Conservation (phyloP, 2,888 invertebrate species). For the Rotaria socialis region DNA sequence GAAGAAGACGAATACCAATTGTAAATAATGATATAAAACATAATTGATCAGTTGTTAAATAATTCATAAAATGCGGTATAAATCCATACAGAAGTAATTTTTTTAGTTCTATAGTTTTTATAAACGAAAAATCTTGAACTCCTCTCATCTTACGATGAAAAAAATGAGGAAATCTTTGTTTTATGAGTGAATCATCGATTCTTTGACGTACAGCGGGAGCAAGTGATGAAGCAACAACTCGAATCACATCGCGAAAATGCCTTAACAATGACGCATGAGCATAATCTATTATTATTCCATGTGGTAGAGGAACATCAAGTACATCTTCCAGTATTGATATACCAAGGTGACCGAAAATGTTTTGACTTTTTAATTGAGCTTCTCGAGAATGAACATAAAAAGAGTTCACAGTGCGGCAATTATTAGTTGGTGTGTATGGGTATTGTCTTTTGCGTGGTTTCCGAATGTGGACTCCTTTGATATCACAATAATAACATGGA, state of each 20-base stretch:
- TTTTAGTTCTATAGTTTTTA: neutral
- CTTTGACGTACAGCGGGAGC: neutral
- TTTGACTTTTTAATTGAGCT: neutral
- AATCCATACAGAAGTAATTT: neutral
- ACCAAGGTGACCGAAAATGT: neutral
- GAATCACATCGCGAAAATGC: neutral
- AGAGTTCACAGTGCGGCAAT: neutral
- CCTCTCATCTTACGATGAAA: neutral
- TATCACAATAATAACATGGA: neutral
- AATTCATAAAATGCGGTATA: neutral
- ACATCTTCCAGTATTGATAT: neutral
- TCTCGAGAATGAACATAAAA: neutral
- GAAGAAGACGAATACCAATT: neutral
- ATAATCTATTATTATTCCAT: neutral
- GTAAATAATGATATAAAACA: neutral
- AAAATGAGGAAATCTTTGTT: neutral
- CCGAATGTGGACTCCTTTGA: neutral
- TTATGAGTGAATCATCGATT: neutral
- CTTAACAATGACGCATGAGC: neutral
- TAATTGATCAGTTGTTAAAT: neutral
- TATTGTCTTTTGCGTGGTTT: neutral
- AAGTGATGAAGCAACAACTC: neutral
- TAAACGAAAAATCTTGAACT: neutral
- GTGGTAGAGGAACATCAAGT: neutral
- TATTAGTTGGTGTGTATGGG: neutral